phyloP scores from a whole-genome alignment of 2,888 invertebrate species.

The Polyommatus icarus region DNA sequence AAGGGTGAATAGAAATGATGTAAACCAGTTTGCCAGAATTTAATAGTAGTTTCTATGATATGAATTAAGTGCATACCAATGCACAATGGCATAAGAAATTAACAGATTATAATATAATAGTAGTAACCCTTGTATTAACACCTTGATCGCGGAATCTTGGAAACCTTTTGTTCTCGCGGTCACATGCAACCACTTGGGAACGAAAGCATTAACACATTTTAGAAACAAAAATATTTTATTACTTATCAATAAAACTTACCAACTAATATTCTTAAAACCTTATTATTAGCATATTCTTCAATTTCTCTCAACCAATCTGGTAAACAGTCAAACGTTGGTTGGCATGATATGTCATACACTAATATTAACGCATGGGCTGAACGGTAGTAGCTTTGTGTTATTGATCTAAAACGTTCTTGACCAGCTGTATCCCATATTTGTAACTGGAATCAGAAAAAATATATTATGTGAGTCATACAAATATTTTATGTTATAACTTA shows the following conservation, averaged over 20 bases:
- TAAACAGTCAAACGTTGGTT: constrained; percentile 97
- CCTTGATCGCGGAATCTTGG: too few species aligned
- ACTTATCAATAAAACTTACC: constrained; percentile 79
- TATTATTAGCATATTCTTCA: constrained; percentile 97
- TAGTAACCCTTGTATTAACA: too few species aligned
- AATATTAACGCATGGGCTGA: constrained; percentile 98
- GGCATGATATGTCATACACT: constrained; percentile 98
- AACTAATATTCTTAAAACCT: constrained; percentile 96
- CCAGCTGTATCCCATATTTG: constrained; percentile 99
- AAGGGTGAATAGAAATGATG: not conserved
- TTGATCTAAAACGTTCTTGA: constrained; percentile 97
- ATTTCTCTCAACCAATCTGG: constrained; percentile 99
- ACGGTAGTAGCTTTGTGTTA: constrained; percentile 98
- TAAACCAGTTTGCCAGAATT: not conserved
- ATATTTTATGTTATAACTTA: not conserved
- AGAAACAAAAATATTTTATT: not conserved
- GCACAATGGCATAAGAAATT: not conserved
- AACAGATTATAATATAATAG: not conserved
- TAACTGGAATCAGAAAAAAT: constrained; percentile 79
- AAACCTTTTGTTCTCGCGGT: too few species aligned
- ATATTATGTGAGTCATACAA: constrained; percentile 5
- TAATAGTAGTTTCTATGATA: not conserved
- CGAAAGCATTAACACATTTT: too few species aligned
- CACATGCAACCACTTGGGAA: too few species aligned
- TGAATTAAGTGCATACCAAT: not conserved